These are phyloP conservation scores for Phataginus tetradactyla DNA, from an alignment of 2,797 vertebrate species.

Conservation along the genomic window DNA sequence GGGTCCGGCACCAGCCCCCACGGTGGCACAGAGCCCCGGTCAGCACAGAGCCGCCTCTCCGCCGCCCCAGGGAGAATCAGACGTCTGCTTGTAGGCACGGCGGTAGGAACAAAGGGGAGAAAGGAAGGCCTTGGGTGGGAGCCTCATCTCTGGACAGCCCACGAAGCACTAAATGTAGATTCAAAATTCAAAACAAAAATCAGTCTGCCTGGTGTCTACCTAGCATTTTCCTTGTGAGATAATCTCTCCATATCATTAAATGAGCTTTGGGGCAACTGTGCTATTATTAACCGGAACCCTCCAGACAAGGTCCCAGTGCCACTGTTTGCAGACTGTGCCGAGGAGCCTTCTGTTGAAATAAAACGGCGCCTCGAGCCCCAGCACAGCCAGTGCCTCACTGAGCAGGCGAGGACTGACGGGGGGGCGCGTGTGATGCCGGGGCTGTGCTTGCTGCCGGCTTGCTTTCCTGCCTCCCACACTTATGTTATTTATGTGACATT, in stretches of 20 bases:
- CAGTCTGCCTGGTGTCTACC: not conserved
- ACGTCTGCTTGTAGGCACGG: not conserved
- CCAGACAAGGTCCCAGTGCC: not conserved
- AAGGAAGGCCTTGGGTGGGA: not conserved
- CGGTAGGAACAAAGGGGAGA: not conserved
- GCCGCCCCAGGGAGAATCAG: not conserved
- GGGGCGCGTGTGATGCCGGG: rapidly evolving
- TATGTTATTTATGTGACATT: constrained; percentile 17
- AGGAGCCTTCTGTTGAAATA: not conserved
- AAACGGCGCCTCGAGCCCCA: not conserved
- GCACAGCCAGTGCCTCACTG: not conserved
- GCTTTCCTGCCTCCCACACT: not conserved
- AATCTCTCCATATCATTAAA: not conserved
- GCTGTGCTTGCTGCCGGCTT: not conserved
- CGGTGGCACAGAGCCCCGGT: not conserved
- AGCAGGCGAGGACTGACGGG: not conserved
- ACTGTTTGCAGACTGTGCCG: not conserved
- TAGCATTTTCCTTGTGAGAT: not conserved
- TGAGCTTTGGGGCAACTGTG: not conserved
- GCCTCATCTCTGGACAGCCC: not conserved
- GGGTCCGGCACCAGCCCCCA: not conserved
- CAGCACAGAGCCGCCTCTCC: not conserved
- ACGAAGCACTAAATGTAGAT: not conserved
- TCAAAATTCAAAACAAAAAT: not conserved
- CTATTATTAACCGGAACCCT: not conserved